Evolutionary conservation across 2,113 vertebrate species (phyloP).

Genomic region (Rafetus swinhoei): DNA sequence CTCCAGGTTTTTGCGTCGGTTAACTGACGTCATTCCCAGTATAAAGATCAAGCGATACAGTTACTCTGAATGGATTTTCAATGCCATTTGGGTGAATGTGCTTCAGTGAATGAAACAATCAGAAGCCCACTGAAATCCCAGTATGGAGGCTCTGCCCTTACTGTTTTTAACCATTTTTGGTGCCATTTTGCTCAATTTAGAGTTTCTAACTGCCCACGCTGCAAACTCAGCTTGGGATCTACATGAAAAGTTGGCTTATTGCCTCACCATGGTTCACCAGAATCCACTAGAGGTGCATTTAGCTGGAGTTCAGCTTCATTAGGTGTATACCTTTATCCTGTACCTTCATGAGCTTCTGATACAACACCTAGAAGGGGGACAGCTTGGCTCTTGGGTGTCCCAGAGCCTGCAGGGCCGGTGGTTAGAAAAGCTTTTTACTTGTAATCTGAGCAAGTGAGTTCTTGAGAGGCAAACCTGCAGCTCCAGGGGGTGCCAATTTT

Average conservation of each 20-base stretch:
- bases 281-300: not conserved
- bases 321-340: not conserved
- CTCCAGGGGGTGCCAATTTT: fast-evolving
- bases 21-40: not conserved
- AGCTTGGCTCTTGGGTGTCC: not conserved
- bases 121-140: not conserved
- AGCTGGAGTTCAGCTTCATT: not conserved
- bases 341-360: not conserved
- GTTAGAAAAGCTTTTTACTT: not conserved
- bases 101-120: conserved; percentile 20
- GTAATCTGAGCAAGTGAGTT: not conserved
- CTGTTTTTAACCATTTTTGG: not conserved
- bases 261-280: not conserved
- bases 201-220: not conserved
- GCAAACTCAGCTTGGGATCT: not conserved
- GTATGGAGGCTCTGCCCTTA: fast-evolving
- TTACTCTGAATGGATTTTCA: not conserved
- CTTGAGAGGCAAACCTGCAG: not conserved
- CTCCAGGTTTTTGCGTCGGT: not conserved
- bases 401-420: not conserved
- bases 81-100: conserved; percentile 11
- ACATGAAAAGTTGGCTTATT: not conserved
- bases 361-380: not conserved
- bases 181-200: not conserved
- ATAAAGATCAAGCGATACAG: conserved; percentile 4